phyloP scores from a whole-genome alignment of 2,888 invertebrate species.

The Spodoptera exigua region DNA sequence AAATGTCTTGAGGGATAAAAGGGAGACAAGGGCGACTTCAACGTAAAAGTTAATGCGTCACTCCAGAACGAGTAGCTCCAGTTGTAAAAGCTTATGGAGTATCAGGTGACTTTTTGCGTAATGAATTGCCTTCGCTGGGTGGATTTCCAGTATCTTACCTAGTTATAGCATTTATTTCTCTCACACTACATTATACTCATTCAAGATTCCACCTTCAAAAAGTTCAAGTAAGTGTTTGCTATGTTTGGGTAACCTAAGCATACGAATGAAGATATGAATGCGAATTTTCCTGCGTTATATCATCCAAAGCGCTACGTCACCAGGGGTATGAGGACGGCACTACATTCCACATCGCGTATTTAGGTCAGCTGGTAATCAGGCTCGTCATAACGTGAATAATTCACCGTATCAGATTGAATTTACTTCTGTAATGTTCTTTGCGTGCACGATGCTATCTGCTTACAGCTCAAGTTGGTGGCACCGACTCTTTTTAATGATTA shows the following conservation, averaged over 20 bases:
- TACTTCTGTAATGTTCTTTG: slow-evolving; percentile 59
- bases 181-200: background rate
- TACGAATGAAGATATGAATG: slow-evolving; percentile 5
- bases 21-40: no score
- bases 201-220: background rate
- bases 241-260: background rate
- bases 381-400: slow-evolving; percentile 76
- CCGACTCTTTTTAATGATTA: slow-evolving; percentile 39
- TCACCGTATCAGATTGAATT: slow-evolving; percentile 71
- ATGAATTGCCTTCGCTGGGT: slow-evolving; percentile 8
- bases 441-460: slow-evolving; percentile 60
- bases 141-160: background rate
- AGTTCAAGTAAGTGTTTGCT: background rate
- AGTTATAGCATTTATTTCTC: background rate
- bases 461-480: slow-evolving; percentile 26
- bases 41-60: slow-evolving; percentile 5
- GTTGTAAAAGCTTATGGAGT: slow-evolving; percentile 8
- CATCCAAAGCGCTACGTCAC: slow-evolving; percentile 42
- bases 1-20: slow-evolving; percentile 47
- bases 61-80: background rate
- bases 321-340: slow-evolving; percentile 53
- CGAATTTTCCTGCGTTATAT: slow-evolving; percentile 21
- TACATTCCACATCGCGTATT: slow-evolving; percentile 67
- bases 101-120: slow-evolving; percentile 5
- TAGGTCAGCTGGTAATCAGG: slow-evolving; percentile 79